These are phyloP conservation scores for Sebastes aleutianus DNA, from an alignment of 2,797 vertebrate genomes.

Conservation along the genomic window DNA sequence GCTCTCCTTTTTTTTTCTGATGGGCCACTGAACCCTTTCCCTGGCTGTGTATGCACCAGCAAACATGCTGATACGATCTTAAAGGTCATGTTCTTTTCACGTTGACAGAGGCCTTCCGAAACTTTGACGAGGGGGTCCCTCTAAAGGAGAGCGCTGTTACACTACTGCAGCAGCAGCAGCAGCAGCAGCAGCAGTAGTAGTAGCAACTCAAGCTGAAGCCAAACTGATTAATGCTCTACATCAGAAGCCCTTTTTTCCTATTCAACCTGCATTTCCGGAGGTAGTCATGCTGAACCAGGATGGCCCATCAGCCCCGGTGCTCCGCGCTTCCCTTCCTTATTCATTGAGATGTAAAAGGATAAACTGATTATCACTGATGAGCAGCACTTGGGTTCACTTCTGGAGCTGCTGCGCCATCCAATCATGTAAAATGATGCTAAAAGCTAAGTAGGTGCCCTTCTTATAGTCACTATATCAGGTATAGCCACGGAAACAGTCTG, in stretches of 20 bases:
- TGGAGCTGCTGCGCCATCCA: conserved; percentile 71
- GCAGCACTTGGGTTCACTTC: conserved; percentile 37
- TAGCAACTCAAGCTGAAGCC: conserved; percentile 38
- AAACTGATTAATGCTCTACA: conserved; percentile 89
- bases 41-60: conserved; percentile 95
- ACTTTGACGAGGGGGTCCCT: conserved; percentile 95
- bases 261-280: conserved; percentile 65
- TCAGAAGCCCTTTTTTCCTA: conserved; percentile 66
- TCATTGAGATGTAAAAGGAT: conserved; percentile 60
- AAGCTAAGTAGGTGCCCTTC: conserved; percentile 76
- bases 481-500: background rate
- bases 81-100: conserved; percentile 99
- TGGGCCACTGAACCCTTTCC: conserved; percentile 89
- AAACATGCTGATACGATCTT: conserved; percentile 99
- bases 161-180: conserved; percentile 32
- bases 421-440: conserved; percentile 90
- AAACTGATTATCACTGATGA: conserved; percentile 69
- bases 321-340: conserved; percentile 21
- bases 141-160: conserved; percentile 84
- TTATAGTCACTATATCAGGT: conserved; percentile 17
- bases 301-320: conserved; percentile 41
- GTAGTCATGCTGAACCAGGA: conserved; percentile 65
- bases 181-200: conserved; percentile 14
- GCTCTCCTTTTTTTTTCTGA: conserved; percentile 79
- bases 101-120: conserved; percentile 98